These are phyloP conservation scores for Copidosoma aretas DNA, from an alignment of 2,888 invertebrate genomes.

Conservation along the genomic window DNA sequence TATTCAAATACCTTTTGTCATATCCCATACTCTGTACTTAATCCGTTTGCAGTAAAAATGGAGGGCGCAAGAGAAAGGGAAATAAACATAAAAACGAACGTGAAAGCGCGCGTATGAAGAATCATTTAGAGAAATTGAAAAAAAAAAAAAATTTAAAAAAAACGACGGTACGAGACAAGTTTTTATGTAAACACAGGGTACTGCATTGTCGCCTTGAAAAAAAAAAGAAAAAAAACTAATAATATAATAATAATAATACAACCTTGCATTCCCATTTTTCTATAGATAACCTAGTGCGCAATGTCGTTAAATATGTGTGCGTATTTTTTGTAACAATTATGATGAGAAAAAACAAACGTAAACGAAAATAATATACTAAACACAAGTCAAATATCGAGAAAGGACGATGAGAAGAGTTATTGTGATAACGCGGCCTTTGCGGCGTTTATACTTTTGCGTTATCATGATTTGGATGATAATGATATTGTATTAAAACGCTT, in stretches of 20 bases:
- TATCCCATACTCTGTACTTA: no score
- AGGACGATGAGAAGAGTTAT: conserved; percentile 29
- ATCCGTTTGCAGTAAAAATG: conserved; percentile 12
- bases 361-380: neutral
- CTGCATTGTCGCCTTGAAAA: conserved; percentile 34
- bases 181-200: conserved; percentile 38
- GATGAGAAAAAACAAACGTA: conserved; percentile 1
- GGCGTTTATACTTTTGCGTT: neutral
- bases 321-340: conserved; percentile 36
- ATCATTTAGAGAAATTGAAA: neutral
- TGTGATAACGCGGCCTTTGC: conserved; percentile 30
- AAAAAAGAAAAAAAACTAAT: neutral
- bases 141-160: neutral
- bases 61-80: neutral
- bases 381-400: no score
- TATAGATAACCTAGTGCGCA: conserved; percentile 25
- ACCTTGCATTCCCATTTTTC: conserved; percentile 39
- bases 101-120: neutral
- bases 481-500: conserved; percentile 12
- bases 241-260: neutral
- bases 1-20: no score
- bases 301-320: conserved; percentile 17
- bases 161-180: conserved; percentile 24
- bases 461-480: no score
- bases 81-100: neutral